These are phyloP conservation scores for Ochropacha duplaris DNA, from an alignment of 2,888 invertebrate species.

Conservation along the genomic window DNA sequence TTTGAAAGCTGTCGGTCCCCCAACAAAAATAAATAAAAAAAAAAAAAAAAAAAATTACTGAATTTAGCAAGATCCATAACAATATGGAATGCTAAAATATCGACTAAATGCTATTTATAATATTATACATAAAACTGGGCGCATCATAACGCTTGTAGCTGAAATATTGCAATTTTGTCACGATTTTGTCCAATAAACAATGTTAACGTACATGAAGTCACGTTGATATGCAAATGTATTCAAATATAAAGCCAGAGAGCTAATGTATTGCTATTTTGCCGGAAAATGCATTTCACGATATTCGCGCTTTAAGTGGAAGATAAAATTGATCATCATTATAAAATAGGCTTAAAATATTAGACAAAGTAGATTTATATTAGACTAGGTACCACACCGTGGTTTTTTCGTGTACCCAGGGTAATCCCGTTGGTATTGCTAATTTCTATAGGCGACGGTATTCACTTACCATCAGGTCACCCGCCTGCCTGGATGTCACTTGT, in stretches of 20 bases:
- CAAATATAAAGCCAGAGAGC: conserved; percentile 29
- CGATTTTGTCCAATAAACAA: conserved; percentile 22
- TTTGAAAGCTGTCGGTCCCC: too few relatives aligned
- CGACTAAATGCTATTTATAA: neutral
- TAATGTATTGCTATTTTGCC: conserved; percentile 27
- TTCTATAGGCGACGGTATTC: too few relatives aligned
- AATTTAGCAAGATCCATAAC: too few relatives aligned
- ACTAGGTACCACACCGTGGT: too few relatives aligned
- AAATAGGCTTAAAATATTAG: conserved; percentile 5
- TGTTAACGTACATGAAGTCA: conserved; percentile 20
- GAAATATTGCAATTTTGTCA: conserved; percentile 7
- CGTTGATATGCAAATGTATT: conserved; percentile 39
- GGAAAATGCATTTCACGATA: conserved; percentile 13
- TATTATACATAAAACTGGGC: neutral
- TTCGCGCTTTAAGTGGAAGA: conserved; percentile 11
- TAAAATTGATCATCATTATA: conserved; percentile 7
- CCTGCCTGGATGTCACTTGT: too few relatives aligned
- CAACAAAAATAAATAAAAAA: too few relatives aligned
- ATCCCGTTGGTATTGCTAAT: too few relatives aligned
- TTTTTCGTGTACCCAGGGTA: too few relatives aligned
- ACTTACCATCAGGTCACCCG: too few relatives aligned
- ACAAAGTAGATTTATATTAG: neutral
- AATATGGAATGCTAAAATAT: too few relatives aligned
- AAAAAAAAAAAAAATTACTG: too few relatives aligned
- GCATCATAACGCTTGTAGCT: neutral